These are phyloP conservation scores for Moxostoma hubbsi DNA, from an alignment of 2,797 vertebrate genomes.

Conservation along the genomic window DNA sequence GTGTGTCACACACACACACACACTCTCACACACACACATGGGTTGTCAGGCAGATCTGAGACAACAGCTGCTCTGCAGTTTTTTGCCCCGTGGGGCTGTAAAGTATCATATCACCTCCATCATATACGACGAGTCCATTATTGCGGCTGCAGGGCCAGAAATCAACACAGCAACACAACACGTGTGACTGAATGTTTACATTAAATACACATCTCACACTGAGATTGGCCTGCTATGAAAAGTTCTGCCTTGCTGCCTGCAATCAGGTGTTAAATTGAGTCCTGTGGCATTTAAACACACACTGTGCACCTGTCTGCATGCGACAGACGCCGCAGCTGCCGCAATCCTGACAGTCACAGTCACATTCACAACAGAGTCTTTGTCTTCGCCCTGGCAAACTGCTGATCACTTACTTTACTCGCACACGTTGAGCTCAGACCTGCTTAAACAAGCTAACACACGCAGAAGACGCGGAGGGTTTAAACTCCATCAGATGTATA, in stretches of 20 bases:
- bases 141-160: too few species aligned
- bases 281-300: background rate
- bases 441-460: too few species aligned
- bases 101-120: constrained; percentile 16
- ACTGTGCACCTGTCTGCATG: constrained; percentile 72
- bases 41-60: too few species aligned
- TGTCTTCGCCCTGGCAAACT: constrained; percentile 52
- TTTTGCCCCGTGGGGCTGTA: background rate
- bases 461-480: too few species aligned
- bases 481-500: too few species aligned
- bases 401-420: constrained; percentile 51
- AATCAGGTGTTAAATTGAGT: too few species aligned
- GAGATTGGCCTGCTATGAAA: too few species aligned
- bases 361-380: constrained; percentile 53
- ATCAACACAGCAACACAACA: too few species aligned
- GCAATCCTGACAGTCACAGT: constrained; percentile 52
- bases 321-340: constrained; percentile 71
- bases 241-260: too few species aligned
- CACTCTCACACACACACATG: constrained; percentile 35
- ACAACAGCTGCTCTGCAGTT: constrained; percentile 25
- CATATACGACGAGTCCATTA: too few species aligned
- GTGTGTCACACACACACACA: constrained; percentile 27
- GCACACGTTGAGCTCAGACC: background rate
- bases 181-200: too few species aligned
- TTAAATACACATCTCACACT: too few species aligned